Base-by-base conservation (phyloP, 2,888 invertebrate genomes). In the Leptothorax acervorum region DNA sequence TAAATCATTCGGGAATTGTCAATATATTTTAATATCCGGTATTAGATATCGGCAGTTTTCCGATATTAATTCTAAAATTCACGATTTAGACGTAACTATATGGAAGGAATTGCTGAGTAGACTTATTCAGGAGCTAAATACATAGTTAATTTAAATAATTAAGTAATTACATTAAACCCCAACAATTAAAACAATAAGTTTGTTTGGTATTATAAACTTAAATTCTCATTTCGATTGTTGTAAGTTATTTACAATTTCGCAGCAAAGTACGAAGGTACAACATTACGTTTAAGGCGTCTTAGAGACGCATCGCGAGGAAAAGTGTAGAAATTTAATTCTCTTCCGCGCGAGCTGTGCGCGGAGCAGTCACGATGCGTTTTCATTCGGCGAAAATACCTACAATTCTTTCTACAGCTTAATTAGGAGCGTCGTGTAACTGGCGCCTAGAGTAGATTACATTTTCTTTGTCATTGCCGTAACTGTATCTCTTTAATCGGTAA, bases 21-120 rank as follows among this genome's bases (percentile, higher is more conserved):
- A 57, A 60, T 81, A 62, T 48, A 81, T 81, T 71, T 78, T 81
- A 73, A 81, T 73, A 48, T 81, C 60, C 39, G 45, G 12, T 48
- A 31, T 31, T 65, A 35, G 48, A 81, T 70, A 71, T 60, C 35
- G 79, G 48, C 42, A 70, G 15, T 55, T 60, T 48, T 60, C 12
- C 60, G 12, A 73, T 73, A 73, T 81, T 51, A 39, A 23, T 28
- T 53, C 8, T 11, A 39, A 53, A 39, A 65, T 39, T 12, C 18
- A 53, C 23, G 8, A 63, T 65, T 53, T 65, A 60, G 45, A 3
- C 35, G 3, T 12, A 45, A 42, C 73, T 57, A 11, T 45, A 28
- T 5, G 3, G 28, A 23, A n/a, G 28, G 23, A 81, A 73, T 71
- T 12, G 12, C 8, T 12, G 28, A 23, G 2, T 4, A 1, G 23